A percentile compares a stretch with the other conserved stretches of the same genome.
Conservation (phyloP, 2,797 vertebrate genomes). For the Hippocampus kuda region DNA sequence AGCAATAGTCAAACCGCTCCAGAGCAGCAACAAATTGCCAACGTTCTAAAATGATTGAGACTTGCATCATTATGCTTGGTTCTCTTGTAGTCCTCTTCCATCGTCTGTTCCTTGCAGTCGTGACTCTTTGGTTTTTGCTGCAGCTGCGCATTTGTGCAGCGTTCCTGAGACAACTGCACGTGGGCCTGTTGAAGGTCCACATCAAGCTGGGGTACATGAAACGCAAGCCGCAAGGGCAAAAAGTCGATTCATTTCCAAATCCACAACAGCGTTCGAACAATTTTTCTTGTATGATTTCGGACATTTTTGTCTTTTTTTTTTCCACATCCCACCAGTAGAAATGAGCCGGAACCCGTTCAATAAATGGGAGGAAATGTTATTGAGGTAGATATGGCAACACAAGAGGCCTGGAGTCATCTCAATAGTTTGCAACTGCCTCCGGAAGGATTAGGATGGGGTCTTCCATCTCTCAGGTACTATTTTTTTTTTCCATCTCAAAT, state of each 20-base stretch:
- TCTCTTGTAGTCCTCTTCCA: conserved; percentile 70
- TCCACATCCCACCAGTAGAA: too few species aligned
- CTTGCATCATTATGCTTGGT: conserved; percentile 75
- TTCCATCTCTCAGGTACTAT: too few species aligned
- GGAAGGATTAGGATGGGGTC: too few species aligned
- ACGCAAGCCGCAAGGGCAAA: conserved; percentile 8
- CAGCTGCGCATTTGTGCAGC: conserved; percentile 73
- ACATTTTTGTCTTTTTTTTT: too few species aligned
- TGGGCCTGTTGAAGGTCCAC: conserved; percentile 78
- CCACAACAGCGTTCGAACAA: conserved; percentile 57
- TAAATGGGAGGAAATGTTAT: too few species aligned
- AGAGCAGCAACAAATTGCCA: neutral
- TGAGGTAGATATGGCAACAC: too few species aligned
- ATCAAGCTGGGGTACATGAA: conserved; percentile 64
- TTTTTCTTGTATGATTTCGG: neutral
- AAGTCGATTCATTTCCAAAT: conserved; percentile 65
- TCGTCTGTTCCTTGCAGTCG: conserved; percentile 76
- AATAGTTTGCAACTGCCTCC: too few species aligned
- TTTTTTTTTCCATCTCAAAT: too few species aligned
- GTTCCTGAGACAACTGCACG: conserved; percentile 75
- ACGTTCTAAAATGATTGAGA: neutral
- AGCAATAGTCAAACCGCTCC: neutral
- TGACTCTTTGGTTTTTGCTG: conserved; percentile 78
- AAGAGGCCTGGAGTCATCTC: too few species aligned
- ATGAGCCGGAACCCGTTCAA: too few species aligned